Evolutionary conservation across 2,888 invertebrate species (phyloP).

Genomic region (Ephialtes manifestator): DNA sequence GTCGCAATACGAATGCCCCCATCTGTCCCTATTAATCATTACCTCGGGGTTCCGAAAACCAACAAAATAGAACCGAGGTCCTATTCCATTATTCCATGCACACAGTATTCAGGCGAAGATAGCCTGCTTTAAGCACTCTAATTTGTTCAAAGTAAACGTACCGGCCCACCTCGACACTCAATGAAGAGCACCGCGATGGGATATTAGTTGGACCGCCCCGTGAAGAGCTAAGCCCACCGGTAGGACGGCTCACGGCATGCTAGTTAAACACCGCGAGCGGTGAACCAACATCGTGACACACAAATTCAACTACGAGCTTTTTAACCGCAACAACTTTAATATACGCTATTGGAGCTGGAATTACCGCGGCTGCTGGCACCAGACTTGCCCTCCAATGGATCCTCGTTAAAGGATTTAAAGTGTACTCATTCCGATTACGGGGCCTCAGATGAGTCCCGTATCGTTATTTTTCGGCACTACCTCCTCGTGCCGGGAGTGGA

Average conservation of each 20-base stretch:
- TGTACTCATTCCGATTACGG: slow-evolving; percentile 84
- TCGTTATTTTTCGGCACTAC: slow-evolving; percentile 91
- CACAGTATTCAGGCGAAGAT: slow-evolving; percentile 86
- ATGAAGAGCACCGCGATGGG: slow-evolving; percentile 81
- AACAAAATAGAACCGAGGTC: slow-evolving; percentile 89
- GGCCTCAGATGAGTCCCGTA: slow-evolving; percentile 86
- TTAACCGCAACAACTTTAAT: slow-evolving; percentile 91
- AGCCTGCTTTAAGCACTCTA: slow-evolving; percentile 89
- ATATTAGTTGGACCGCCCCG: slow-evolving; percentile 78
- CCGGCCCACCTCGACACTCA: slow-evolving; percentile 86
- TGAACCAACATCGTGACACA: slow-evolving; percentile 87
- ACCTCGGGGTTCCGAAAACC: slow-evolving; percentile 85
- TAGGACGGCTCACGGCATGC: slow-evolving; percentile 76
- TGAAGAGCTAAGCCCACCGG: slow-evolving; percentile 75
- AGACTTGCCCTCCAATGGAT: slow-evolving; percentile 90
- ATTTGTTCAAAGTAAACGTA: slow-evolving; percentile 90
- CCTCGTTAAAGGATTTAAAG: slow-evolving; percentile 88
- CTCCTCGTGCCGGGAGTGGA: slow-evolving; percentile 88
- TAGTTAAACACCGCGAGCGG: slow-evolving; percentile 84
- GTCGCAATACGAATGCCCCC: slow-evolving; percentile 89
- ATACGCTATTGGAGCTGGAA: slow-evolving; percentile 88
- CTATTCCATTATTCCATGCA: slow-evolving; percentile 90
- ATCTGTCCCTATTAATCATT: slow-evolving; percentile 89
- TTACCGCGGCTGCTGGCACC: slow-evolving; percentile 92
- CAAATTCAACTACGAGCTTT: slow-evolving; percentile 88